phyloP scores from a whole-genome alignment of 2,888 invertebrate genomes.

The Candidula unifasciata region DNA sequence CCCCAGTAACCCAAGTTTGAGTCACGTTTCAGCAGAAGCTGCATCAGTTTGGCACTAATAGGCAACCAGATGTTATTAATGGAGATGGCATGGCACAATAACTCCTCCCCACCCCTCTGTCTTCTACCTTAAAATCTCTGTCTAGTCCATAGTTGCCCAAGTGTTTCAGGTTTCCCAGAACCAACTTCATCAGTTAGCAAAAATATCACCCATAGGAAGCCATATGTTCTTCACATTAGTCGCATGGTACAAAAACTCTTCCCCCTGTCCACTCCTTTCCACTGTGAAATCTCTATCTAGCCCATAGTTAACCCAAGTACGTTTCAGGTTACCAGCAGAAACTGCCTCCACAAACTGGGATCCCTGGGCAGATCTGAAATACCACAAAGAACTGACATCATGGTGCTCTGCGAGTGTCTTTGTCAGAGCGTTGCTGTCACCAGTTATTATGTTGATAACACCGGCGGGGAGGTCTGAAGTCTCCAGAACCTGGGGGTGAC shows the following conservation, averaged over 20 bases:
- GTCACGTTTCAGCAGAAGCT: too few species aligned
- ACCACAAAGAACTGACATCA: slow-evolving; percentile 77
- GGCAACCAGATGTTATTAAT: too few species aligned
- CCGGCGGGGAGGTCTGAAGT: slow-evolving; percentile 79
- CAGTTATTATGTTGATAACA: slow-evolving; percentile 79
- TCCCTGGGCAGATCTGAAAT: slow-evolving; percentile 76
- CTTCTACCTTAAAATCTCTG: not conserved
- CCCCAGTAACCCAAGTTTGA: not conserved
- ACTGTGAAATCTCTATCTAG: slow-evolving; percentile 73
- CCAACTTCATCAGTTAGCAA: slow-evolving; percentile 75
- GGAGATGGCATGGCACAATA: too few species aligned
- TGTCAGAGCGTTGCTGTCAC: slow-evolving; percentile 76
- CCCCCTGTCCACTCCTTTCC: slow-evolving; percentile 73
- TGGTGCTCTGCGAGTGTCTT: slow-evolving; percentile 78
- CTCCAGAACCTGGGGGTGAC: slow-evolving; percentile 76
- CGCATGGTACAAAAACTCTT: slow-evolving; percentile 78
- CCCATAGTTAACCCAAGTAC: slow-evolving; percentile 78
- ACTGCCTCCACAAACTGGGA: slow-evolving; percentile 77
- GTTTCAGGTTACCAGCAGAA: slow-evolving; percentile 78
- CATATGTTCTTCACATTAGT: slow-evolving; percentile 78
- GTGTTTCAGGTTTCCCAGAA: not conserved
- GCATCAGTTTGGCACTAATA: too few species aligned
- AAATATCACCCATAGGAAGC: slow-evolving; percentile 79
- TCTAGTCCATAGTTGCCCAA: not conserved
- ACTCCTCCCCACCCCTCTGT: slow-evolving; percentile 76